Conservation (phyloP, 2,113 vertebrate genomes). For the Entomyzon cyanotis region DNA sequence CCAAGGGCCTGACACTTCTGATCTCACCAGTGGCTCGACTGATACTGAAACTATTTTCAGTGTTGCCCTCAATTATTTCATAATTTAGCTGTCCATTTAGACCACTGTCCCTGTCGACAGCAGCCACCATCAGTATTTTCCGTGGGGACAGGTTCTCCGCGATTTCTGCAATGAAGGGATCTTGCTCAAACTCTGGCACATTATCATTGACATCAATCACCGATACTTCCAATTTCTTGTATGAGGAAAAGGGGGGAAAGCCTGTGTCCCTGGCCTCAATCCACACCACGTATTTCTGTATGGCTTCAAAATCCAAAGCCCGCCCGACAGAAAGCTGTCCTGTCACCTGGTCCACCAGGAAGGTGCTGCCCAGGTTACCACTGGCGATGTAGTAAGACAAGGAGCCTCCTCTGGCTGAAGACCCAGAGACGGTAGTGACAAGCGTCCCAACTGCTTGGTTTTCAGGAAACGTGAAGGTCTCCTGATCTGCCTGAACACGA, state of each 20-base stretch:
- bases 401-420: slow-evolving; percentile 85
- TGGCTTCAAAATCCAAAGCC: slow-evolving; percentile 88
- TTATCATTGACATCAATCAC: slow-evolving; percentile 95
- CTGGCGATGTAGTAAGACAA: slow-evolving; percentile 94
- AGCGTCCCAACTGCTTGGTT: slow-evolving; percentile 84
- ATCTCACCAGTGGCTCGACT: slow-evolving; percentile 89
- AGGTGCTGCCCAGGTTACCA: slow-evolving; percentile 89
- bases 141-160: slow-evolving; percentile 89
- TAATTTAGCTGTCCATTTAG: slow-evolving; percentile 90
- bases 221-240: slow-evolving; percentile 87
- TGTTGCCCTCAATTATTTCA: slow-evolving; percentile 87
- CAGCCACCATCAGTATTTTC: slow-evolving; percentile 83
- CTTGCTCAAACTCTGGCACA: slow-evolving; percentile 83
- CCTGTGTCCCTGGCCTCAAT: slow-evolving; percentile 93
- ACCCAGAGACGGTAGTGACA: slow-evolving; percentile 84
- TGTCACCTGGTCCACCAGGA: slow-evolving; percentile 90
- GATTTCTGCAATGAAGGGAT: slow-evolving; percentile 88
- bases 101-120: slow-evolving; percentile 88
- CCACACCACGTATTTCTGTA: slow-evolving; percentile 92
- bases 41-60: slow-evolving; percentile 88
- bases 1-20: slow-evolving; percentile 84
- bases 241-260: slow-evolving; percentile 95
- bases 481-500: slow-evolving; percentile 81
- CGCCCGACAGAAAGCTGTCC: slow-evolving; percentile 86
- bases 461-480: slow-evolving; percentile 87